A percentile compares a stretch with the other conserved stretches of the same genome.
These are phyloP conservation scores for Drosophila crucigera DNA, from an alignment of 2,888 invertebrate species.

Conservation along the genomic window DNA sequence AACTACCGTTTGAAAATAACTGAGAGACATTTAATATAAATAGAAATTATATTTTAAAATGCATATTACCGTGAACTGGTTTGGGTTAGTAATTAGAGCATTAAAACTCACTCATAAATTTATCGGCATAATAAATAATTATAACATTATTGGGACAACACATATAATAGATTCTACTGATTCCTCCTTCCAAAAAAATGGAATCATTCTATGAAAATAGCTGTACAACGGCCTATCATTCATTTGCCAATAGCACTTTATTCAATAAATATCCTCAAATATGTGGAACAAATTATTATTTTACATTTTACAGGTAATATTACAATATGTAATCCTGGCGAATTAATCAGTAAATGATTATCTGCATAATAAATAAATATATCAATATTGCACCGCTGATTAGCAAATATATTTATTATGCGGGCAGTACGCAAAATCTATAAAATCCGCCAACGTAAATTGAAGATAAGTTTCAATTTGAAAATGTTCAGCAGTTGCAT, in stretches of 20 bases:
- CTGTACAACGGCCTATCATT: neutral
- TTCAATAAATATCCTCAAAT: neutral
- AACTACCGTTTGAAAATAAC: slow-evolving; percentile 7
- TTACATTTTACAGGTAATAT: neutral
- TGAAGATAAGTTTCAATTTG: slow-evolving; percentile 58
- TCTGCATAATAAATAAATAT: slow-evolving; percentile 11
- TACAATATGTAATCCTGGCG: slow-evolving; percentile 10
- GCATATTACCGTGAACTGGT: neutral
- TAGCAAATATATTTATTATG: slow-evolving; percentile 12
- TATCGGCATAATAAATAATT: neutral
- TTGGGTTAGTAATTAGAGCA: neutral
- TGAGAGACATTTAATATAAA: neutral
- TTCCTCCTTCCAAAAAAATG: neutral
- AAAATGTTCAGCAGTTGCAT: slow-evolving; percentile 45
- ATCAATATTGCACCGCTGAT: slow-evolving; percentile 24
- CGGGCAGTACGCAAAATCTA: slow-evolving; percentile 16
- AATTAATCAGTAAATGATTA: slow-evolving; percentile 24
- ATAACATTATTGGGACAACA: neutral
- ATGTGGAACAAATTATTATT: neutral
- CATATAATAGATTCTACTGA: neutral
- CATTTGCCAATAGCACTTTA: neutral
- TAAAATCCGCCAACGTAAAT: slow-evolving; percentile 26
- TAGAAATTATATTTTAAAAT: neutral
- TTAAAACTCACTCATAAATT: neutral
- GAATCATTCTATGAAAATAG: neutral